Percentiles rank a stretch among this genome's conserved stretches.
phyloP scores from a whole-genome alignment of 2,888 invertebrate species.

The Callyntrura sp. region DNA sequence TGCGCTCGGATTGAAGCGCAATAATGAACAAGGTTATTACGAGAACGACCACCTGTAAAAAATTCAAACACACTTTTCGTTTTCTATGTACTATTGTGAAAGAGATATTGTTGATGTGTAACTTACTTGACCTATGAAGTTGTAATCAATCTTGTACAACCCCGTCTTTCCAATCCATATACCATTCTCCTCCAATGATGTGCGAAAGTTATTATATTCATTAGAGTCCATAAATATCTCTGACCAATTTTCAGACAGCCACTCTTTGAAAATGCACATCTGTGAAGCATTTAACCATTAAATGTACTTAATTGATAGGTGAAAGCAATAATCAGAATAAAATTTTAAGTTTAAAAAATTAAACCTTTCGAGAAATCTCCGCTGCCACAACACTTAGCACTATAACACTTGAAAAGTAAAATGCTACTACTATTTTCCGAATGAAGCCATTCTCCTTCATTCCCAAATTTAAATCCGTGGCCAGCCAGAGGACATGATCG shows the following conservation, averaged over 20 bases:
- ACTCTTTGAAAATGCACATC: conserved; percentile 61
- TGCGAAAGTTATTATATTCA: conserved; percentile 29
- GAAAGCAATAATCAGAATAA: too few relatives aligned
- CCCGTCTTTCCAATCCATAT: conserved; percentile 57
- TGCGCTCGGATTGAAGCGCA: conserved; percentile 54
- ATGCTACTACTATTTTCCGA: conserved; percentile 20
- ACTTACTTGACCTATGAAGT: conserved; percentile 61
- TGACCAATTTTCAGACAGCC: conserved; percentile 35
- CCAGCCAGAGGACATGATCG: conserved; percentile 60
- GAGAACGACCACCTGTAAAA: conserved; percentile 54
- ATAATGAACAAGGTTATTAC: conserved; percentile 60
- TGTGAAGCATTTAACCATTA: not conserved
- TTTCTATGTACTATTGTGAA: too few relatives aligned
- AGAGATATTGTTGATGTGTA: too few relatives aligned
- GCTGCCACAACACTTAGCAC: conserved; percentile 24
- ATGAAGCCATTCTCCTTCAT: conserved; percentile 42
- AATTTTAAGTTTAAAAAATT: not conserved
- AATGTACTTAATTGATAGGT: not conserved
- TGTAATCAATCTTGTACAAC: conserved; percentile 52
- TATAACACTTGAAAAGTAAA: conserved; percentile 55
- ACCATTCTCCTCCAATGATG: conserved; percentile 53
- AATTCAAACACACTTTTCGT: too few relatives aligned
- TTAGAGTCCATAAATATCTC: conserved; percentile 15
- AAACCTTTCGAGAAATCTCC: conserved; percentile 64
- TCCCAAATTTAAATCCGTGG: conserved; percentile 57